These are phyloP conservation scores for Paramormyrops hopkinsi DNA, from an alignment of 2,797 vertebrate species.

Conservation along the genomic window DNA sequence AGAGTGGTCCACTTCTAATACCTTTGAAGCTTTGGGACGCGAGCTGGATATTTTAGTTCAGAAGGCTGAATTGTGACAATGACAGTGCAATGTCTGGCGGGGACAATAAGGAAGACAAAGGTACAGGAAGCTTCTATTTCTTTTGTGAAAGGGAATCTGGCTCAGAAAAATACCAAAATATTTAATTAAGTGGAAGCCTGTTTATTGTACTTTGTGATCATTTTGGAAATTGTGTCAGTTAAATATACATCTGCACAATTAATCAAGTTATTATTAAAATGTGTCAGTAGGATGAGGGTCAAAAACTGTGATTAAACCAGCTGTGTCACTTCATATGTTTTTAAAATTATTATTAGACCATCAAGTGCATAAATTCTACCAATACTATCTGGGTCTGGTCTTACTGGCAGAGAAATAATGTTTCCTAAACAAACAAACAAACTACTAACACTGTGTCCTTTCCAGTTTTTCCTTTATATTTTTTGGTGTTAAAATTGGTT, in stretches of 20 bases:
- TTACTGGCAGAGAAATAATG: not conserved
- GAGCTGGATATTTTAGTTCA: not conserved
- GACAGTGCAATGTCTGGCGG: not conserved
- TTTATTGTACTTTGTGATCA: not conserved
- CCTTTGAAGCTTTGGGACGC: not conserved
- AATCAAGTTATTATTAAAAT: not conserved
- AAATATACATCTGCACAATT: not conserved
- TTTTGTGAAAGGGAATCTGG: not conserved
- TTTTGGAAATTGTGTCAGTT: conserved; percentile 15
- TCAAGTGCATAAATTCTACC: not conserved
- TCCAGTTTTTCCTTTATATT: not conserved
- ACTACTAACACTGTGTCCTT: not conserved
- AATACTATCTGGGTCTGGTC: not conserved
- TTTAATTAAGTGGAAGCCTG: not conserved
- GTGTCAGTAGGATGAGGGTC: not conserved
- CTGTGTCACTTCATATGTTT: not conserved
- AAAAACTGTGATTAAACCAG: not conserved
- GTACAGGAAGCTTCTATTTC: not conserved
- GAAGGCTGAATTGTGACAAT: not conserved
- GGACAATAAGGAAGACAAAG: not conserved
- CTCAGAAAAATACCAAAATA: not conserved
- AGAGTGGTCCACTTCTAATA: not conserved
- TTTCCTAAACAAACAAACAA: not conserved
- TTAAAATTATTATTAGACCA: not conserved
- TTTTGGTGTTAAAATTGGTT: not conserved